Evolutionary conservation across 2,113 vertebrate genomes (phyloP), one percentile per base, ranked within the genome.

Genomic region (Corythornis madagascariensis): DNA sequence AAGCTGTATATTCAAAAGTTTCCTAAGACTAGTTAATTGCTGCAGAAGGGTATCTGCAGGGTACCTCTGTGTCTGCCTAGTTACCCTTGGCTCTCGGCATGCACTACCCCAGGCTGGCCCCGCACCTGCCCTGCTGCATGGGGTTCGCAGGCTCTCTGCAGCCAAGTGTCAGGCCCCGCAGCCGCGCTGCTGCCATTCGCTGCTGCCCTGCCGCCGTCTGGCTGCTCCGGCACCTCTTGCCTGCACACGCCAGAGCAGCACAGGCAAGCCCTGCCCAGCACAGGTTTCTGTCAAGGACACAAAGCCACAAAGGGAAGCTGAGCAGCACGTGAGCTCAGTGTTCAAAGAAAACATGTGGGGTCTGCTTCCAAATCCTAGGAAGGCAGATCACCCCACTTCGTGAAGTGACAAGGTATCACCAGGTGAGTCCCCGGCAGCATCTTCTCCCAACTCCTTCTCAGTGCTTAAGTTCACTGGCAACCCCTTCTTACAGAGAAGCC

Each of bases 21-120:
- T 90, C 52, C 85, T 71, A 90, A 83, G 83, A 88, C 81, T 43
- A 74, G 64, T 60, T 56, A 77, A 60, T 72, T 74, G 82, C 88
- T 83, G 65, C 93, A 90, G 93, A 92, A 95, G 67, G 81, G 18
- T 92, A 85, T 87, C 94, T 87, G 74, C 87, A 91, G 93, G 93
- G 45, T 89, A 88, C 89, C 78, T 91, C 80, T 52, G 67, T 70
- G 64, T 9, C 85, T 95, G 64, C 64, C 83, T 89, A 87, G 92
- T 91, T 89, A 89, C 50, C 64, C 90, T 60, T 71, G 75, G 70
- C 79, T 90, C 92, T 64, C 88, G 74, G 93, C 82, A 63, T 2
- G 78, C 85, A 77, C 63, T 53, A 89, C 89, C 79, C 93, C 42
- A 21, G 67, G 63, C 94, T 84, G 95, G 38, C 38, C 38, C 38